Evolutionary conservation across 2,113 vertebrate species (phyloP), one percentile per base, ranked within the genome.

Genomic region (Mixornis gularis): DNA sequence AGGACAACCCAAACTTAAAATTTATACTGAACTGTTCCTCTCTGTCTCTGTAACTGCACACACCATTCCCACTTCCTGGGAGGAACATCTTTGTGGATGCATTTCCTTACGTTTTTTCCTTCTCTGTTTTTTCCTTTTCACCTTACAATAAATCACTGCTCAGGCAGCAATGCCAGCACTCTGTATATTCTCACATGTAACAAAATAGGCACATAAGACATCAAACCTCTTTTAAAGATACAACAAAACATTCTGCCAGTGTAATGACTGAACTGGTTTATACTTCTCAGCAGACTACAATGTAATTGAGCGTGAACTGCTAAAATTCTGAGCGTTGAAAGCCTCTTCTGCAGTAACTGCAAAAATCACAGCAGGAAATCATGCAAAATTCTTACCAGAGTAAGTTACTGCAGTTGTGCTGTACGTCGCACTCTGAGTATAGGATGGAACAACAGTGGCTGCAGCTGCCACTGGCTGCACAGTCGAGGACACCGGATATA

Each of bases 381-480:
- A 62, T 6, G 13, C n/a, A 62, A 74, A 85, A 74, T 51, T 89
- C 97, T 98, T 98, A 99, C 98, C 98, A 71, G 99, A 99, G 83
- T 99, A 99, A 55, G 99, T 99, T 95, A 99, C 99, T 4, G 99
- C 99, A 34, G 99, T 99, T 58, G 99, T 99, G 97, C 99, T 99
- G 51, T 99, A 99, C 0, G 99, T 99, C 18, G 99, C 98, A 95
- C 99, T 99, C 92, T 99, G 99, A 69, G 99, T 99, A 93, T 99
- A 99, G 4, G 99, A 99, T 3, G 99, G 99, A 87, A 99, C 99
- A 52, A 99, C 99, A 58, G 99, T 99, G 44, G 99, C 98, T 10
- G 86, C 86, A 69, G 86, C 78, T 78, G 98, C 99, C 30, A 99
- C 98, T 4, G 99, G 99, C 92, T 99, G 99, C 81, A 99, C 99